Evolutionary conservation across 2,888 invertebrate genomes (phyloP), one percentile per base, ranked within the genome.

Genomic region (Mycogona germanica): DNA sequence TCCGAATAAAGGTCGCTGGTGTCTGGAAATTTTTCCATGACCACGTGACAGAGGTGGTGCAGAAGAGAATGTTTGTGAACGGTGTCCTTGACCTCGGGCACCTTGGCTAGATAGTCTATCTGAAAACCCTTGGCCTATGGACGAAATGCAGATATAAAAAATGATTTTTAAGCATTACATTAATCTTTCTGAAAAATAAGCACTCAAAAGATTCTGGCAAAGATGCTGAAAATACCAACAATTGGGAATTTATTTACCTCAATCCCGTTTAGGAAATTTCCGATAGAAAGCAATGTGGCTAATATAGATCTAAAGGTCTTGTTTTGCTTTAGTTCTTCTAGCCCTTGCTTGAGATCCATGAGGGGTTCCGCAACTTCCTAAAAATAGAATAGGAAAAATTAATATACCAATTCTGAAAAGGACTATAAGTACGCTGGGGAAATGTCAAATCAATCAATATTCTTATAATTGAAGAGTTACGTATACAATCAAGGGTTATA

Each of bases 291-390:
- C 59, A 98, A 75, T 35, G 92, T 91, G 55, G 93, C 87, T 58
- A 99, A 78, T 67, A 98, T 93, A 58, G 85, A 85, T 70, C 87
- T 84, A 74, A 99, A 96, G 32, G 97, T 98, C 72, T 84, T 84
- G 73, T 93, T 96, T 58, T 79, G 78, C 71, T 84, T 84, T 60
- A 98, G 73, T 57, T 89, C 81, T 71, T 92, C 91, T 68, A 96
- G 84, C 57, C 96, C 97, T 70, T 89, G 87, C 74, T 98, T 98
- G 63, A 98, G 75, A 75, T 98, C 98, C 92, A 95, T 93, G 64
- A 98, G 74, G 42, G 97, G 96, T 73, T 99, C 98, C 51, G 95
- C 93, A 67, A 98, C 87, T 80, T 98, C 98, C 81, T 89, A 78
- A 30, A 21, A 21, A 6, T 12, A 12, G 12, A 40, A 38, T 4